phyloP scores from a whole-genome alignment of 2,888 invertebrate genomes.

The Eupelmus urozonus region DNA sequence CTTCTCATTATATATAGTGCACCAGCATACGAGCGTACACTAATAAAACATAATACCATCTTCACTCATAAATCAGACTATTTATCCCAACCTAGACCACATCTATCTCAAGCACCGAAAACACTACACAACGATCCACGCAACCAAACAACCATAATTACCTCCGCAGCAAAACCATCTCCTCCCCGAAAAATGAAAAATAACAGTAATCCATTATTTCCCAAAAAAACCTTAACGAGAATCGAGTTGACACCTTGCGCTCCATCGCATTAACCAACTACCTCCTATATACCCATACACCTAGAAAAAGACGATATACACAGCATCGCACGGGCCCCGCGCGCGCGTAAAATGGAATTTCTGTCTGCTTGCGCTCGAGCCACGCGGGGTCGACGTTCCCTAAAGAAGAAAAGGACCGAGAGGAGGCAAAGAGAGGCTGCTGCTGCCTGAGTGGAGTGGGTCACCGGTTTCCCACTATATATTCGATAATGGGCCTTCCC shows the following conservation, averaged over 20 bases:
- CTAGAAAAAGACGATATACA: slow-evolving; percentile 19
- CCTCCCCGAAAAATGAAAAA: neutral
- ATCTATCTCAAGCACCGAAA: too few species aligned
- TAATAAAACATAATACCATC: too few species aligned
- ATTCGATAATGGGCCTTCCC: slow-evolving; percentile 65
- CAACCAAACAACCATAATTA: too few species aligned
- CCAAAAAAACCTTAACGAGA: slow-evolving; percentile 41
- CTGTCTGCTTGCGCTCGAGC: too few species aligned
- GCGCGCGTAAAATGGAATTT: slow-evolving; percentile 63
- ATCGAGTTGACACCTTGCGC: slow-evolving; percentile 23
- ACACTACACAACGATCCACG: too few species aligned
- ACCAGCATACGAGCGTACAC: too few species aligned
- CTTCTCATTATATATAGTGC: too few species aligned
- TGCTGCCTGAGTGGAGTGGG: slow-evolving; percentile 59
- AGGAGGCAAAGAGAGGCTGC: neutral
- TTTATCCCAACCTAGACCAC: too few species aligned
- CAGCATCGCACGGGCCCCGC: too few species aligned
- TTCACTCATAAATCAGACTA: too few species aligned
- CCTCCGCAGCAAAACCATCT: too few species aligned
- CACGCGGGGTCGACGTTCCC: slow-evolving; percentile 63
- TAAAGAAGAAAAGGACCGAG: slow-evolving; percentile 60
- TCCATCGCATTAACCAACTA: too few species aligned
- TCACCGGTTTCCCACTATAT: slow-evolving; percentile 69
- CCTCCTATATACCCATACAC: slow-evolving; percentile 44
- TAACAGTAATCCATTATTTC: slow-evolving; percentile 29